Conservation (phyloP, 1,140 invertebrate genomes). For the Heliothis virescens region DNA sequence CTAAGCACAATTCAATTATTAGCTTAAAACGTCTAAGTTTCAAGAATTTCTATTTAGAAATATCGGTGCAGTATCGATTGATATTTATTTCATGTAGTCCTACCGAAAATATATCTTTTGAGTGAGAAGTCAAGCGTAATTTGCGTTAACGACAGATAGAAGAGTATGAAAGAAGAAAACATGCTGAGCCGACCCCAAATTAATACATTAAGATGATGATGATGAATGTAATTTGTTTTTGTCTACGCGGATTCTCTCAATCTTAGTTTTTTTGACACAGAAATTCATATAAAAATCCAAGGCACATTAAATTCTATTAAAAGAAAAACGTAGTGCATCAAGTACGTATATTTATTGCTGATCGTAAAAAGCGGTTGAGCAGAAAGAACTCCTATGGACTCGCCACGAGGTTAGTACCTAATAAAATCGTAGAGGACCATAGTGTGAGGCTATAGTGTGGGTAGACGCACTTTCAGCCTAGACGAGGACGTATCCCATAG, state of each 20-base stretch:
- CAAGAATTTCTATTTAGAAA: not conserved
- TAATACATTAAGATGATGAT: too few species aligned
- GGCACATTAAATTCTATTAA: not conserved
- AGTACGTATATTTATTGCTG: conserved; percentile 28
- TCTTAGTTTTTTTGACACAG: too few species aligned
- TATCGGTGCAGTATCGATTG: not conserved
- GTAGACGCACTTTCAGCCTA: not conserved
- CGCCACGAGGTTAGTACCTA: conserved; percentile 25
- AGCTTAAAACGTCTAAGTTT: conserved; percentile 32
- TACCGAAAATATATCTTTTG: too few species aligned
- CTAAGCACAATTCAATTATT: conserved; percentile 59
- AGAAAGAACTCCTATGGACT: conserved; percentile 28
- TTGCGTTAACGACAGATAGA: too few species aligned
- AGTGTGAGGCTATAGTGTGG: not conserved
- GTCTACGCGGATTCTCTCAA: too few species aligned
- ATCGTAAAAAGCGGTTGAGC: conserved; percentile 27
- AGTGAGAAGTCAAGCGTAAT: too few species aligned
- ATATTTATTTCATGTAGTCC: too few species aligned
- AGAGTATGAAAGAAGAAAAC: too few species aligned
- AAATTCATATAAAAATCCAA: not conserved
- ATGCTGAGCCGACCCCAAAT: too few species aligned
- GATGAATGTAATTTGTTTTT: too few species aligned
- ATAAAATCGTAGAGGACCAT: conserved; percentile 21
- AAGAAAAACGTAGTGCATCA: conserved; percentile 19
- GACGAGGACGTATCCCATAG: not conserved